Conservation (phyloP, 2,113 vertebrate genomes). For the Paratilapia polleni region DNA sequence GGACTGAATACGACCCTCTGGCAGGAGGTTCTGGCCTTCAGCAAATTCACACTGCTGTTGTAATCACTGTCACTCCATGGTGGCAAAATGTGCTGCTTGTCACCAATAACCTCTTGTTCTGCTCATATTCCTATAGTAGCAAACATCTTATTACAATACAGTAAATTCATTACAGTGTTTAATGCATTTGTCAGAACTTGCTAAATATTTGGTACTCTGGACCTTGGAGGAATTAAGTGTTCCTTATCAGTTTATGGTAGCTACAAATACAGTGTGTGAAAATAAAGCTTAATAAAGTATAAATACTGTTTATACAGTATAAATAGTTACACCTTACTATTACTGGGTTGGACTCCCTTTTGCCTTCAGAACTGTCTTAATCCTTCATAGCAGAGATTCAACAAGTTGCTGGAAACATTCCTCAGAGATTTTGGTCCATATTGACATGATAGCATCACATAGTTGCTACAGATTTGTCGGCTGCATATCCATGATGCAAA, state of each 20-base stretch:
- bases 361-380: neutral
- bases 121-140: neutral
- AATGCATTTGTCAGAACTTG: neutral
- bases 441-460: neutral
- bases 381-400: neutral
- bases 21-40: neutral
- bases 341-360: neutral
- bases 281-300: neutral
- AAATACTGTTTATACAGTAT: neutral
- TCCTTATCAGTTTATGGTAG: neutral
- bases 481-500: neutral
- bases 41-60: neutral
- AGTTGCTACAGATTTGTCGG: neutral
- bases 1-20: neutral
- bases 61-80: neutral
- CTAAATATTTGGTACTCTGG: neutral
- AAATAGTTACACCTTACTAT: neutral
- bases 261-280: neutral
- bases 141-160: accelerated
- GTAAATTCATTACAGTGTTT: neutral
- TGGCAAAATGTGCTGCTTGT: neutral
- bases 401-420: neutral
- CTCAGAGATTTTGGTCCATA: accelerated
- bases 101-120: too few species aligned
- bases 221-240: neutral